Conservation (phyloP, 92 coral and sea anemone genomes). For the Zoanthus solanderi region DNA sequence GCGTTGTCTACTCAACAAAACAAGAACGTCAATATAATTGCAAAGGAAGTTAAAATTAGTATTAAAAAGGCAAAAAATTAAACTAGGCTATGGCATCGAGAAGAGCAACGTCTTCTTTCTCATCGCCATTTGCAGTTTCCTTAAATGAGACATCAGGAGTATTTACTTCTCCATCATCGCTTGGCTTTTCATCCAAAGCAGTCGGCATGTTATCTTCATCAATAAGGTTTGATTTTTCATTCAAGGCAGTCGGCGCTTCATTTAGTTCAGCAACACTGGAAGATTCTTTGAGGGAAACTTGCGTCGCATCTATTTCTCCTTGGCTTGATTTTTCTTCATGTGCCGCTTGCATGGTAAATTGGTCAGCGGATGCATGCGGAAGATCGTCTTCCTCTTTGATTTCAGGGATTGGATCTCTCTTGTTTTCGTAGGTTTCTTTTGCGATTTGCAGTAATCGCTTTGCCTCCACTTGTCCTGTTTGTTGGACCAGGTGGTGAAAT, state of each 20-base stretch:
- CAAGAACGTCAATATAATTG: too few species aligned
- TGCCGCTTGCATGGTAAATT: background rate
- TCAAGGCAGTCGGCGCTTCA: background rate
- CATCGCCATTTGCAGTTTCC: background rate
- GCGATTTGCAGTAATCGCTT: background rate
- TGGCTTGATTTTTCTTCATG: background rate
- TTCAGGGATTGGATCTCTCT: background rate
- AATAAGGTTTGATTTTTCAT: background rate
- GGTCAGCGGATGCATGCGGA: background rate
- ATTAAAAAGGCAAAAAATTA: background rate
- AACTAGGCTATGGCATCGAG: background rate
- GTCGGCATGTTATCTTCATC: background rate
- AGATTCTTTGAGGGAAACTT: background rate
- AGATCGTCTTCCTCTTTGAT: background rate
- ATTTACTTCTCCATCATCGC: background rate
- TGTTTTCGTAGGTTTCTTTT: background rate
- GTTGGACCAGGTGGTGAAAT: constrained; percentile 7
- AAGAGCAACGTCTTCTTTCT: background rate
- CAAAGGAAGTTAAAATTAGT: background rate
- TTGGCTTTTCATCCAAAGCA: background rate
- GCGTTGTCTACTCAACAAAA: too few species aligned
- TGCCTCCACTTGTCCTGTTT: background rate
- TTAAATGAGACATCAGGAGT: background rate
- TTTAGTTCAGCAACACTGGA: background rate
- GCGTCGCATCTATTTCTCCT: background rate